These are phyloP conservation scores for Leptoteleia sp. DNA, from an alignment of 1,140 invertebrate species.

Conservation along the genomic window DNA sequence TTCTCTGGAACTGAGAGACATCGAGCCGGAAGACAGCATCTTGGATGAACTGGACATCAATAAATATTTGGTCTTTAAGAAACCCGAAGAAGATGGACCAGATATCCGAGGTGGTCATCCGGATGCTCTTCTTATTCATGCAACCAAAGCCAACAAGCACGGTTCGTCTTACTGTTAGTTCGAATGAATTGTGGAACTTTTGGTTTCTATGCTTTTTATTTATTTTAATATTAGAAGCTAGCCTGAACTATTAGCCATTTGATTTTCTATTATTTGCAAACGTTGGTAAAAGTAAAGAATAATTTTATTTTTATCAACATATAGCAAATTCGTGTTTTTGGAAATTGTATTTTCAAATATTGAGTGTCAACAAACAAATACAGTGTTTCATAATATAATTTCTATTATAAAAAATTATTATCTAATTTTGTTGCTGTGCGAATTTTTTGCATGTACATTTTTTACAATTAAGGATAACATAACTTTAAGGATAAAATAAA, in stretches of 20 bases:
- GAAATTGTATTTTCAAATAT: too few species aligned
- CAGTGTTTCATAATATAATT: too few species aligned
- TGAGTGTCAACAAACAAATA: too few species aligned
- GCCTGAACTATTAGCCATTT: constrained; percentile 30
- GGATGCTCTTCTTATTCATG: constrained; percentile 95
- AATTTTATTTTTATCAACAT: too few species aligned
- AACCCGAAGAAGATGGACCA: constrained; percentile 90
- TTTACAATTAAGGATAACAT: too few species aligned
- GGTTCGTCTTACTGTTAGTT: constrained; percentile 79
- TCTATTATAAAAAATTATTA: too few species aligned
- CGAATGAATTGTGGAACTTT: constrained; percentile 46
- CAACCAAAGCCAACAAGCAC: constrained; percentile 94
- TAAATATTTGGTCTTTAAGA: constrained; percentile 89
- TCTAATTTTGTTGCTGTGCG: too few species aligned
- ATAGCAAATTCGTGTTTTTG: too few species aligned
- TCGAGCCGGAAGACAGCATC: constrained; percentile 80
- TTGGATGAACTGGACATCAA: constrained; percentile 91
- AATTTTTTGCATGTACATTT: too few species aligned
- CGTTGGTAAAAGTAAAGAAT: too few species aligned
- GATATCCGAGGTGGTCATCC: constrained; percentile 94
- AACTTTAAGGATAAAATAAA: too few species aligned
- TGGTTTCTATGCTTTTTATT: constrained; percentile 46
- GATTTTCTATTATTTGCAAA: too few species aligned
- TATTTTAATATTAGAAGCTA: constrained; percentile 37
- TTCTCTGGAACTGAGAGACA: constrained; percentile 76